Evolutionary conservation across 1,140 invertebrate genomes (phyloP).

Genomic region (Centruroides sculpturatus): DNA sequence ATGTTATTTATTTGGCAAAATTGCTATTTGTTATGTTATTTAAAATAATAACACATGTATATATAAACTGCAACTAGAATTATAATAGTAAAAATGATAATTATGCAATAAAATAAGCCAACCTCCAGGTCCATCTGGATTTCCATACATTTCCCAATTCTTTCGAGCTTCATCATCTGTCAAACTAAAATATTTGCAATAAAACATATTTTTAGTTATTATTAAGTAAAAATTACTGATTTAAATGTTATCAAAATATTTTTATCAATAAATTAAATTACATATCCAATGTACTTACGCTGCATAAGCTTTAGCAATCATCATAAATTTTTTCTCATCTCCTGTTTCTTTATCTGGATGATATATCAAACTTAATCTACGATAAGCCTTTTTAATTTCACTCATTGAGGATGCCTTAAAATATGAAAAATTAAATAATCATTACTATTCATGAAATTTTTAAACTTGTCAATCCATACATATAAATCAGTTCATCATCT

Average conservation of each 20-base stretch:
- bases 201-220: constrained; percentile 1
- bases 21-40: too few relatives aligned
- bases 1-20: too few relatives aligned
- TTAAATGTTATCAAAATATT: not conserved
- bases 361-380: constrained; percentile 76
- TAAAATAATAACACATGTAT: too few relatives aligned
- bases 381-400: constrained; percentile 92
- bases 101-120: not conserved
- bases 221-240: not conserved
- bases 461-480: too few relatives aligned
- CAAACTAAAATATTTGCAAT: constrained; percentile 12
- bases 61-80: too few relatives aligned
- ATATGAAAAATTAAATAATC: constrained; percentile 20
- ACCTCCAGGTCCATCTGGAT: constrained; percentile 93
- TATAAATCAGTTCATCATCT: too few relatives aligned
- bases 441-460: not conserved
- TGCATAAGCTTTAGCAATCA: constrained; percentile 83
- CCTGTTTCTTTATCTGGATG: constrained; percentile 98
- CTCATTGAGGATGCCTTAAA: constrained; percentile 56
- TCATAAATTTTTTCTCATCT: constrained; percentile 95
- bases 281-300: constrained; percentile 25
- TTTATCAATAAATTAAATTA: too few relatives aligned
- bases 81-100: too few relatives aligned
- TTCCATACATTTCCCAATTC: constrained; percentile 99
- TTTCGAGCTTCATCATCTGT: constrained; percentile 92